Base-by-base conservation (phyloP, 2,888 invertebrate genomes). In the Drosophila lacicola region DNA sequence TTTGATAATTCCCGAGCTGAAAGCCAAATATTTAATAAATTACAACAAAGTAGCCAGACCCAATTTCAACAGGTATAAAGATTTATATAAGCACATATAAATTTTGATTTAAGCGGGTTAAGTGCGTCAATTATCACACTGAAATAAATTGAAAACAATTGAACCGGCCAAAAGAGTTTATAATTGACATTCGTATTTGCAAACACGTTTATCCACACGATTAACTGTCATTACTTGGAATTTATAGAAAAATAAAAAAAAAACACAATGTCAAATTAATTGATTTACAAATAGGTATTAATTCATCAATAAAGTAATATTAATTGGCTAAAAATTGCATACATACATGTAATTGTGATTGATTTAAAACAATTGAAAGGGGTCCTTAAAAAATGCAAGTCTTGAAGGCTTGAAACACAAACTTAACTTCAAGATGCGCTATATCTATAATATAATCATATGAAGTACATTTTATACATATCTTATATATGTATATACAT, bases 1-100 rank as follows among this genome's bases (percentile, higher is more conserved):
- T 74, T 78, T 76, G 76, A 76, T 76, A 70, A 76, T 70, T 65
- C 47, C 58, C 34, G 10, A 54, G 51, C 46, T 39, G 17, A 41
- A 39, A 56, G 46, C 29, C 46, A 65, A 69, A 78, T 73, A 78
- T 78, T 69, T 78, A 64, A 73, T 73, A 72, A 51, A 55, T 53
- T 29, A 47, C 53, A 61, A 69, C 51, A 53, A 46, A 51, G 46
- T 44, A 51, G 54, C 47, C 58, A 19, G 57, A 56, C 44, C 33
- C 50, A 41, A 53, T 57, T 54, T 49, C 21, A 63, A 73, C 42
- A 64, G 68, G 78, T 64, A 42, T 29, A 33, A 11, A 29, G 14
- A 46, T 34, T 10, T 11, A 36, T 45, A 46, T 19, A 49, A 42
- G 44, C 6, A 13, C 10, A 34, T 9, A 51, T 29, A 41, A 25